A percentile compares a stretch with the other conserved stretches of the same genome.
Evolutionary conservation across 2,888 invertebrate species (phyloP).

Genomic region (Eumerus sabulonum): DNA sequence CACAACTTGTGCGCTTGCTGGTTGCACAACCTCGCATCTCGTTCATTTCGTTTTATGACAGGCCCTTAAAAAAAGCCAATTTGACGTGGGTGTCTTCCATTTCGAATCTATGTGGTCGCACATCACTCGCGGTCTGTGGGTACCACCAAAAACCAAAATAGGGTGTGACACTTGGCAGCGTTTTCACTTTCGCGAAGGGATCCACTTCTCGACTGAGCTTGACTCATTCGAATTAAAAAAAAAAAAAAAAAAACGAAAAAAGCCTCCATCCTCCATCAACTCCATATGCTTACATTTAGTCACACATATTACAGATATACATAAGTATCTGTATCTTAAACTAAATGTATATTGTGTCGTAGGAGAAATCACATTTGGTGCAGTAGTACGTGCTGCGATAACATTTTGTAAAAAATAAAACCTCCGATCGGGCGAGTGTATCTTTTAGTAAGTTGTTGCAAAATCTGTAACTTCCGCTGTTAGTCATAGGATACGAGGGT

Average conservation of each 20-base stretch:
- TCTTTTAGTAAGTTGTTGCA: conserved; percentile 19
- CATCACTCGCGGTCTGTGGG: conserved; percentile 4
- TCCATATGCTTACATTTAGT: no score
- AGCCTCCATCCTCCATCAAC: no score
- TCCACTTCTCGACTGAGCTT: neutral
- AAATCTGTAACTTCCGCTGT: conserved; percentile 47
- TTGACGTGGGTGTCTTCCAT: conserved; percentile 37
- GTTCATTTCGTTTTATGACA: neutral
- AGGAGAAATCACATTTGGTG: no score
- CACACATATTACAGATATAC: no score
- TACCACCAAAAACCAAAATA: conserved; percentile 20
- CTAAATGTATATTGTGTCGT: no score
- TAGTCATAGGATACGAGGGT: conserved; percentile 4
- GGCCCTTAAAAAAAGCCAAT: conserved; percentile 21
- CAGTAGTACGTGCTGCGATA: neutral
- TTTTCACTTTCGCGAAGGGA: conserved; percentile 48
- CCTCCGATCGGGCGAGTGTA: neutral
- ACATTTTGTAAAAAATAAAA: conserved; percentile 7
- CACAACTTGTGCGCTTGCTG: conserved; percentile 33
- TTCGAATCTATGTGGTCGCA: conserved; percentile 24
- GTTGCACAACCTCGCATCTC: neutral
- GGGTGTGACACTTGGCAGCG: conserved; percentile 32
- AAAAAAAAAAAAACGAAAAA: no score
- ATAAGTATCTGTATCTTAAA: no score
- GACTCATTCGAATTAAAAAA: no score